phyloP scores from a whole-genome alignment of 2,113 vertebrate genomes.

The Lipophrys pholis region DNA sequence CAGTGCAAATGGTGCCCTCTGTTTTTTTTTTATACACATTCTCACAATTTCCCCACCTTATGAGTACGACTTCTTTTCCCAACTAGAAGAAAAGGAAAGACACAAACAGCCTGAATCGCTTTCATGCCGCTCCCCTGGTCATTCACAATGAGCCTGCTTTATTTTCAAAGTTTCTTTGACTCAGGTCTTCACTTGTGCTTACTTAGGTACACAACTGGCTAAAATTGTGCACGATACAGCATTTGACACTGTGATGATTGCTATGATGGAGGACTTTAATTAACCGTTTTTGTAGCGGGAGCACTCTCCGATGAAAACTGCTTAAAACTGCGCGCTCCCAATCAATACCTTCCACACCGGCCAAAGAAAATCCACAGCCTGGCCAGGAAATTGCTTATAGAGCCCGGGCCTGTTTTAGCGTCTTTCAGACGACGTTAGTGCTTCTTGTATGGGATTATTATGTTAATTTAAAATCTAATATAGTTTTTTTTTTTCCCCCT shows the following conservation, averaged over 20 bases:
- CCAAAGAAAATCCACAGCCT: not conserved
- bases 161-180: too few species aligned
- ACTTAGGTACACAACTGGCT: not conserved
- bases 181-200: not conserved
- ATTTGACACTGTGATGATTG: not conserved
- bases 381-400: not conserved
- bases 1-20: too few species aligned
- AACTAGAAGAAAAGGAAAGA: too few species aligned
- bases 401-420: not conserved
- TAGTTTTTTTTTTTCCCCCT: not conserved
- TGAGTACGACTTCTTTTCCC: too few species aligned
- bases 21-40: too few species aligned
- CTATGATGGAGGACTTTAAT: not conserved
- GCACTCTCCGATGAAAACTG: not conserved
- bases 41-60: too few species aligned
- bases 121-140: too few species aligned
- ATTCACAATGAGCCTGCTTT: too few species aligned
- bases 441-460: not conserved
- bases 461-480: not conserved
- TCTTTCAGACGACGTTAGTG: not conserved
- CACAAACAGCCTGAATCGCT: too few species aligned
- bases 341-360: not conserved
- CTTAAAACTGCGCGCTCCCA: not conserved
- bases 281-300: conserved; percentile 6
- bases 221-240: not conserved